Evolutionary conservation across 2,797 vertebrate species (phyloP), one percentile per base, ranked within the genome.

Genomic region (Periparus ater): DNA sequence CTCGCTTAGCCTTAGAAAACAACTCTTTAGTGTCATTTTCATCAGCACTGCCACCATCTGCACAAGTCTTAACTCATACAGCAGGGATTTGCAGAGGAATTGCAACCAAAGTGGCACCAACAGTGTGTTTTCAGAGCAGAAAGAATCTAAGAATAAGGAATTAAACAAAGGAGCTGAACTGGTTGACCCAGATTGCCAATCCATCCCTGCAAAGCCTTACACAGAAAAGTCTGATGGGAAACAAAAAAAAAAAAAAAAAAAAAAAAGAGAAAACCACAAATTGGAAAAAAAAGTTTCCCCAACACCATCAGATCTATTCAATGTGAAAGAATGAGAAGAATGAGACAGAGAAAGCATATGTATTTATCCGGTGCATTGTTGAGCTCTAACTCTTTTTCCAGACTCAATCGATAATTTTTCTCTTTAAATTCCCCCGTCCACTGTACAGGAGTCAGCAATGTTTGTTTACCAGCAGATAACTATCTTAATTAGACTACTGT

Each of bases 401-500:
- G 91, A 88, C 83, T 85, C 66, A 94, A 72, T 89, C 68, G 11
- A 96, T 95, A 92, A 6, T 88, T 63, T 91, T 70, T 83, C 70
- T 90, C 82, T 88, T 93, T 93, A 88, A 96, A 83, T 93, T 86
- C 60, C 47, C 54, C 7, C 17, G 32, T 62, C 93, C 66, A 92
- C 72, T 77, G 47, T 84, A 85, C 65, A 86, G 75, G 65, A 95
- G 66, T 85, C 95, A 86, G 80, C 85, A 89, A 53, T 92, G 96
- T 97, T 95, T 97, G 97, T 95, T 96, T 97, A 89, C 84, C 66
- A 94, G 42, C 70, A 97, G 96, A 97, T 97, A 96, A 95, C 89
- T 42, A 96, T 97, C 95, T 97, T 97, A 97, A 97, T 97, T 97
- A 96, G 95, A 95, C 89, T 87, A 92, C 88, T 89, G 44, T 78